These are phyloP conservation scores for Jacana jacana DNA, from an alignment of 2,113 vertebrate genomes.

Conservation along the genomic window DNA sequence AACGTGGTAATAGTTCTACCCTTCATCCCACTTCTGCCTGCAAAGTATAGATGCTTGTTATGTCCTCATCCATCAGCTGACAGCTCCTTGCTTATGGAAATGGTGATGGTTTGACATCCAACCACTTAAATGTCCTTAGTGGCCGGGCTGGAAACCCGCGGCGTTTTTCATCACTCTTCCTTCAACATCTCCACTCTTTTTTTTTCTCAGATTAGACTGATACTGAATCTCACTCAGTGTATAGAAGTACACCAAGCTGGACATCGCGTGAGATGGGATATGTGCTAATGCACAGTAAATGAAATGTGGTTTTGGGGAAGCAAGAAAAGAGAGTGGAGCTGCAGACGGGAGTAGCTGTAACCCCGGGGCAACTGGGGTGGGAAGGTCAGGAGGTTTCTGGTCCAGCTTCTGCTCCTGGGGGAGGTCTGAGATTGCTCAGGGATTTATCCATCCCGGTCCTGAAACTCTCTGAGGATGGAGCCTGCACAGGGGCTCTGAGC, in stretches of 20 bases:
- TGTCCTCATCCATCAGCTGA: constrained; percentile 6
- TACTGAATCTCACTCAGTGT: background rate
- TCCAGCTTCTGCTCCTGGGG: background rate
- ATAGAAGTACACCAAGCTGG: background rate
- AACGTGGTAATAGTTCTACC: background rate
- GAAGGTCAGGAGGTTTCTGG: background rate
- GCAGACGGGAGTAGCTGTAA: background rate
- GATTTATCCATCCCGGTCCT: background rate
- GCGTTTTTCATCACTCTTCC: background rate
- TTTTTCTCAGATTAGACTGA: background rate
- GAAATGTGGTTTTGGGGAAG: background rate
- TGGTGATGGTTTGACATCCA: background rate
- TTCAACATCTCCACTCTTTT: background rate
- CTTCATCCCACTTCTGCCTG: background rate
- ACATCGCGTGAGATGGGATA: fast-evolving
- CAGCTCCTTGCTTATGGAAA: background rate
- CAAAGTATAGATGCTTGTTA: background rate
- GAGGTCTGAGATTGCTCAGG: background rate
- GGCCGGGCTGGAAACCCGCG: background rate
- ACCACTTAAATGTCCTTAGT: background rate
- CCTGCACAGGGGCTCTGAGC: background rate
- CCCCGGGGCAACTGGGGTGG: fast-evolving
- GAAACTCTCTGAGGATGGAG: background rate
- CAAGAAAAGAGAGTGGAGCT: background rate
- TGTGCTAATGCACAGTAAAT: too few relatives aligned